Percentiles rank a stretch among this genome's conserved stretches.
These are phyloP conservation scores for Esox lucius DNA, from an alignment of 2,797 vertebrate species.

Conservation along the genomic window DNA sequence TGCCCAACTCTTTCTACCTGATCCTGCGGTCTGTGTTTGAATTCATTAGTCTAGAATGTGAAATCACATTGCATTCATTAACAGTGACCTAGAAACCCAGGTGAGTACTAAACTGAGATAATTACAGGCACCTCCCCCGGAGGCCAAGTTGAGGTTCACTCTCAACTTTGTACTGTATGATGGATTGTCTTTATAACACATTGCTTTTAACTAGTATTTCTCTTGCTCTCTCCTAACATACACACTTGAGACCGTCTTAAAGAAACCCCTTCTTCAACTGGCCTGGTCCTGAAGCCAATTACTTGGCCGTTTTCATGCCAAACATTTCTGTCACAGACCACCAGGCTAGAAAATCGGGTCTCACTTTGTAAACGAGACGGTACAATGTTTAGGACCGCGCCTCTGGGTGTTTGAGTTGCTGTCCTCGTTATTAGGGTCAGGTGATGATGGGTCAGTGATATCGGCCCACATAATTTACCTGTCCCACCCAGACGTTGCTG, in stretches of 20 bases:
- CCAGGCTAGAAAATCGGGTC: neutral
- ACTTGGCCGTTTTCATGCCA: neutral
- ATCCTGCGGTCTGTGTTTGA: conserved; percentile 25
- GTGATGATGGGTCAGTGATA: too few relatives aligned
- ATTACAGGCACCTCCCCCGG: neutral
- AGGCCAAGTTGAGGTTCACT: neutral
- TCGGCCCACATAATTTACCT: conserved; percentile 51
- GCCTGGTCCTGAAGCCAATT: neutral
- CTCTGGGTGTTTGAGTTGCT: neutral
- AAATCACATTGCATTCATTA: neutral
- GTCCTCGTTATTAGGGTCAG: conserved; percentile 9
- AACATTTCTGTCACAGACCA: neutral
- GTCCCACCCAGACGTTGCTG: conserved; percentile 50
- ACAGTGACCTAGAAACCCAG: conserved; percentile 17
- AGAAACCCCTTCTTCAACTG: neutral
- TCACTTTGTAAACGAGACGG: neutral
- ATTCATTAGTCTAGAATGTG: neutral
- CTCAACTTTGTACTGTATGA: neutral
- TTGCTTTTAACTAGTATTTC: neutral
- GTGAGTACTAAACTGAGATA: neutral
- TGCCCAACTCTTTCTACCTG: neutral
- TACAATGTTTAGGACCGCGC: neutral
- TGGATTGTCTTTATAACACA: neutral
- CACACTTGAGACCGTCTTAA: neutral
- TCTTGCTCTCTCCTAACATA: neutral